Percentiles rank a stretch among this genome's conserved stretches.
Conservation (phyloP, 92 coral and sea anemone species). For the Hydrozoanthus gracilis region DNA sequence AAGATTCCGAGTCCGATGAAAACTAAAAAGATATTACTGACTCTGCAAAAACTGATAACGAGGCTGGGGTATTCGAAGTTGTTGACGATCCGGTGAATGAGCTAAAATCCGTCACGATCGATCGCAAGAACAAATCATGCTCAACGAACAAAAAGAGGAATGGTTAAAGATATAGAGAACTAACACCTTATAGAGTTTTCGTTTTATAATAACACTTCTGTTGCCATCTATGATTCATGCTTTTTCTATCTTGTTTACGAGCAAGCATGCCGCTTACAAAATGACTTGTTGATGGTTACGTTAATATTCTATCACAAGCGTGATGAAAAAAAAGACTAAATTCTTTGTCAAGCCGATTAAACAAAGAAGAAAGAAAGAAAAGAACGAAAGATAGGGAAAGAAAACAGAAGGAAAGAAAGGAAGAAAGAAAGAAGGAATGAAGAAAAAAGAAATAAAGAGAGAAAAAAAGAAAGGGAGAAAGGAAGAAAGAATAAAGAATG, state of each 20-base stretch:
- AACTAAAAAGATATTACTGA: neutral
- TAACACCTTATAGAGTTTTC: neutral
- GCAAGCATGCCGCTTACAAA: neutral
- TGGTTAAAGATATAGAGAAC: neutral
- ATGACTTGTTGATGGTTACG: neutral
- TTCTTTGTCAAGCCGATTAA: neutral
- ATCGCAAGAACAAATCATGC: constrained; percentile 5
- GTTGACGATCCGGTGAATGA: neutral
- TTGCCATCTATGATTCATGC: constrained; percentile 3
- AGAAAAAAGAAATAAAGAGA: too few relatives aligned
- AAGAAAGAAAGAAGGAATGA: too few relatives aligned
- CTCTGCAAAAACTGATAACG: constrained; percentile 2
- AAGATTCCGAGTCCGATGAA: constrained; percentile 1
- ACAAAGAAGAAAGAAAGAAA: too few relatives aligned
- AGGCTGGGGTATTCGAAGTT: neutral
- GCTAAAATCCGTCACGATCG: neutral
- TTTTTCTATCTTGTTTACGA: neutral
- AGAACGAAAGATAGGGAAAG: too few relatives aligned
- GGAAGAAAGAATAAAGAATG: too few relatives aligned
- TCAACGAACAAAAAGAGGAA: constrained; percentile 14
- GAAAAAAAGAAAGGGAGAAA: too few relatives aligned
- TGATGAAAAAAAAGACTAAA: neutral
- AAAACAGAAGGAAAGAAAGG: too few relatives aligned
- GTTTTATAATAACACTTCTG: neutral
- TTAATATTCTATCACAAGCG: neutral